Conservation (phyloP, 2,797 vertebrate genomes). For the Prunella strophiata region DNA sequence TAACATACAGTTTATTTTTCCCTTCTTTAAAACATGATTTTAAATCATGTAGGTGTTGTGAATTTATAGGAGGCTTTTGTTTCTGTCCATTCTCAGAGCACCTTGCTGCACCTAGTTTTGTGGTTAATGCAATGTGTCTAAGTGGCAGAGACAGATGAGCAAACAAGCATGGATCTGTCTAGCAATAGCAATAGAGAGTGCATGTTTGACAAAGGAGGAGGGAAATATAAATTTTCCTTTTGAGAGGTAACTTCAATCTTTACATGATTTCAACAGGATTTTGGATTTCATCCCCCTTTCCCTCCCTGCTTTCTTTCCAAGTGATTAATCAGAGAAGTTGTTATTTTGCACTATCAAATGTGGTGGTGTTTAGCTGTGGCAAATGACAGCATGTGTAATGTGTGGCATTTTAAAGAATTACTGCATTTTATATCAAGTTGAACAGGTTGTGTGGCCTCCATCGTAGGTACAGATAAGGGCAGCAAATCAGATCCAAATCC, state of each 20-base stretch:
- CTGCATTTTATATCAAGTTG: not conserved
- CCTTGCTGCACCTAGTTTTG: not conserved
- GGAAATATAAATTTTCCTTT: not conserved
- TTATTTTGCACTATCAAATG: not conserved
- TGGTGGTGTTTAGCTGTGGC: not conserved
- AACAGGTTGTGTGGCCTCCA: not conserved
- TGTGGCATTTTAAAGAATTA: not conserved
- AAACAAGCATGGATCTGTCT: not conserved
- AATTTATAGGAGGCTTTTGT: not conserved
- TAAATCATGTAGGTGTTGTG: not conserved
- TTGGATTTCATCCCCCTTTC: not conserved
- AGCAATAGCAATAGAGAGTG: not conserved
- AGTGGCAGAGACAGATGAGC: not conserved
- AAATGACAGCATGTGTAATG: not conserved
- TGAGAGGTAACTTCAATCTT: not conserved
- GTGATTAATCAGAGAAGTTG: not conserved
- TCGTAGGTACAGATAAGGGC: not conserved
- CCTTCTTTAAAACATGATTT: not conserved
- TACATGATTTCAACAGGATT: not conserved
- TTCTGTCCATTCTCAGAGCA: not conserved
- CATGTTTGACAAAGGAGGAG: not conserved
- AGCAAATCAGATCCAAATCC: not conserved
- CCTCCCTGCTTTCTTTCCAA: not conserved
- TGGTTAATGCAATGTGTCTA: not conserved
- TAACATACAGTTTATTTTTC: fast-evolving